Evolutionary conservation across 2,113 vertebrate species (phyloP), one percentile per base, ranked within the genome.

Genomic region (Cairina moschata): DNA sequence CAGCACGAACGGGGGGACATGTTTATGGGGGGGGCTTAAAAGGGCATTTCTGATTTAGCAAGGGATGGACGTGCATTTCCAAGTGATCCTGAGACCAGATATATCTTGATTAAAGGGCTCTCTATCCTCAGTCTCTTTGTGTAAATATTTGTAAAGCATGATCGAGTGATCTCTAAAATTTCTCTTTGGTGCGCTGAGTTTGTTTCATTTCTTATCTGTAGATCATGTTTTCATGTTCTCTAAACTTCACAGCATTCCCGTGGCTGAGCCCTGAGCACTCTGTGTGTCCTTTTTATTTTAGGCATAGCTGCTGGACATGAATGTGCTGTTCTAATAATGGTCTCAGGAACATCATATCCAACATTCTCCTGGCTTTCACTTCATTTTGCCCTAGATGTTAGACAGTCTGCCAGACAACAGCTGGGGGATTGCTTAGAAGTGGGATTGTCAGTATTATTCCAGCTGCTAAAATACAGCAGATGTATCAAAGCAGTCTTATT

Each of bases 1-100:
- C 50, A 93, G 54, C 69, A 68, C 59, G 88, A 88, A 79, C 8
- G 54, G 78, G 83, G 86, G 67, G 46, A 77, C 75, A 88, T 10
- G 25, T 93, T 86, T 84, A 72, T 89, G 74, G 66, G 85, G 85
- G 94, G 94, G 92, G 92, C 92, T 96, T 92, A 92, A 96, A 88
- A 88, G 95, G 88, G 38, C 74, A 95, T 92, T 94, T 88, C 77
- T 93, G 88, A 96, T 95, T 88, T 96, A 97, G 92, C 88, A 83
- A 88, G 91, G 90, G 88, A 93, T 78, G 92, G 73, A 65, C 69
- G 86, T 95, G 73, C 81, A 93, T 97, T 97, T 95, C 96, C 93
- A 96, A 96, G 95, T 96, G 96, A 97, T 96, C 96, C 95, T 96
- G 95, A 95, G 86, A 96, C 90, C 96, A 96, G 93, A 91, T 94